Conservation (phyloP, 2,113 vertebrate genomes). For the Columba livia region DNA sequence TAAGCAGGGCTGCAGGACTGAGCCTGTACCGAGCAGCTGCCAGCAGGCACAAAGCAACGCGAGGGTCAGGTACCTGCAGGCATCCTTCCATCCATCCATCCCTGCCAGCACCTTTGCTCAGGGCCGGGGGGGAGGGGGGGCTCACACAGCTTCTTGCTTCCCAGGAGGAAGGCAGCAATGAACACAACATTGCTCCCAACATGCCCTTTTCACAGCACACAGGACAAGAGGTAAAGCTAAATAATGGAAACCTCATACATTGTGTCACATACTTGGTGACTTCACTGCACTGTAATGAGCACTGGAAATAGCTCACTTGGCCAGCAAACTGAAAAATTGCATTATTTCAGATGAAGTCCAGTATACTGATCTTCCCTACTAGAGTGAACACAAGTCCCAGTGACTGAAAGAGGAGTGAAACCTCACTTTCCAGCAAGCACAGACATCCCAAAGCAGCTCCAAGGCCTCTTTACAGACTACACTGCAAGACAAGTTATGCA, state of each 20-base stretch:
- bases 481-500: neutral
- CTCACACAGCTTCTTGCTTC: neutral
- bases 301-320: neutral
- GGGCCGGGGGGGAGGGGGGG: neutral
- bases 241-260: neutral
- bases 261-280: neutral
- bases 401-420: neutral
- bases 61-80: rapidly evolving
- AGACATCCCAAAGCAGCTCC: neutral
- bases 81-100: neutral
- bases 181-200: neutral
- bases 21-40: neutral
- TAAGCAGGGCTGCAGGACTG: neutral
- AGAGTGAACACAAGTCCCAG: neutral
- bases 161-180: rapidly evolving
- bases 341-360: neutral
- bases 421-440: neutral
- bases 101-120: neutral
- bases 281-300: neutral
- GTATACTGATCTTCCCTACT: neutral
- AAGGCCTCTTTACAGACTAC: neutral
- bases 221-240: neutral
- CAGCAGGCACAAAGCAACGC: neutral
- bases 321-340: neutral
- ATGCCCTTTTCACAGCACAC: neutral